Conservation (phyloP, 2,113 vertebrate species). For the Garra rufa region DNA sequence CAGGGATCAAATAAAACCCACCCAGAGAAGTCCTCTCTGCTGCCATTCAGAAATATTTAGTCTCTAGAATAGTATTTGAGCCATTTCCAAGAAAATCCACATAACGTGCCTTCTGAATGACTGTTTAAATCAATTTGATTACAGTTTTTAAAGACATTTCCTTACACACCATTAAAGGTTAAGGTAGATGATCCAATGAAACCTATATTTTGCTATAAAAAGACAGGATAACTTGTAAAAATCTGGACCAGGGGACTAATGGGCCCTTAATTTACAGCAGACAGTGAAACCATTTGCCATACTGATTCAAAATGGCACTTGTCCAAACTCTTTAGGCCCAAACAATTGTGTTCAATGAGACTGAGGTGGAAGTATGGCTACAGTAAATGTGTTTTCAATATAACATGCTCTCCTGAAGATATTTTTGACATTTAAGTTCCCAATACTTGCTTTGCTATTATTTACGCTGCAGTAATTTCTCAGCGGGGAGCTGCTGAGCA, state of each 20-base stretch:
- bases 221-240: constrained; percentile 63
- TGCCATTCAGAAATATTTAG: constrained; percentile 17
- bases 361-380: not conserved
- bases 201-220: constrained; percentile 57
- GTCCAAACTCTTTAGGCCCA: not conserved
- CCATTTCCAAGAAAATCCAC: not conserved
- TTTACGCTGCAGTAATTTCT: not conserved
- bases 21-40: constrained; percentile 2
- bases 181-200: not conserved
- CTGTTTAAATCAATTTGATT: not conserved
- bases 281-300: not conserved
- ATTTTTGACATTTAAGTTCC: constrained; percentile 3
- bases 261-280: constrained; percentile 15
- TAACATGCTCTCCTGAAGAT: not conserved
- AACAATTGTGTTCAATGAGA: constrained; percentile 7
- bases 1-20: constrained; percentile 55
- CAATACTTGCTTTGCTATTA: not conserved
- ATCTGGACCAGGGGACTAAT: constrained; percentile 48
- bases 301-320: not conserved
- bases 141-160: too few relatives aligned
- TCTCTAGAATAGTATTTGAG: not conserved
- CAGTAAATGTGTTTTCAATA: constrained; percentile 1
- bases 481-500: not conserved
- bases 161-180: not conserved
- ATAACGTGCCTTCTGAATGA: not conserved